These are phyloP conservation scores for Aleiodes testaceus DNA, from an alignment of 2,888 invertebrate genomes.

Conservation along the genomic window DNA sequence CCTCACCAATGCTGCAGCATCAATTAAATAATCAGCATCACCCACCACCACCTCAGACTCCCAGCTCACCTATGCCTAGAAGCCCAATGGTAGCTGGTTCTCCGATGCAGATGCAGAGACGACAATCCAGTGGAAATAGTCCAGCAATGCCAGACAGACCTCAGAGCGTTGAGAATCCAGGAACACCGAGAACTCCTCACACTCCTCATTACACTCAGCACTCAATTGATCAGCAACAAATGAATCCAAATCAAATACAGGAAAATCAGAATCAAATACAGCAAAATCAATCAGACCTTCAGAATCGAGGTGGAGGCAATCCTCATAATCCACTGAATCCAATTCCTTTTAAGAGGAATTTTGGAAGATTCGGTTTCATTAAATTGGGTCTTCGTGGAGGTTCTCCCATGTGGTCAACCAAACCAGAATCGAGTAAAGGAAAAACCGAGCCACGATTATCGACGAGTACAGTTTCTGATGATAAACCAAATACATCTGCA, in stretches of 20 bases:
- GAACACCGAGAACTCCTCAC: slow-evolving; percentile 74
- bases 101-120: slow-evolving; percentile 74
- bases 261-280: slow-evolving; percentile 62
- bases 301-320: slow-evolving; percentile 73
- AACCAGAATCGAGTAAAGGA: slow-evolving; percentile 71
- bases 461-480: slow-evolving; percentile 58
- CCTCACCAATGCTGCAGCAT: slow-evolving; percentile 74
- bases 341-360: slow-evolving; percentile 77
- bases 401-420: slow-evolving; percentile 79
- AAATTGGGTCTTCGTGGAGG: slow-evolving; percentile 80
- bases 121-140: slow-evolving; percentile 76
- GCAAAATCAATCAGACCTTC: slow-evolving; percentile 60
- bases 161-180: slow-evolving; percentile 77
- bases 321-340: slow-evolving; percentile 76
- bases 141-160: slow-evolving; percentile 77
- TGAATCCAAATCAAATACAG: slow-evolving; percentile 76
- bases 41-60: slow-evolving; percentile 71
- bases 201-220: slow-evolving; percentile 64
- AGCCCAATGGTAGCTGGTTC: slow-evolving; percentile 75
- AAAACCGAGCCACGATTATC: slow-evolving; percentile 69
- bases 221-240: slow-evolving; percentile 55
- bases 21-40: slow-evolving; percentile 73
- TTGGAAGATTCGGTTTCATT: slow-evolving; percentile 77
- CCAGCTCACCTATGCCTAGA: slow-evolving; percentile 74
- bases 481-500: slow-evolving; percentile 73